Percentiles rank a stretch among this genome's conserved stretches.
Conservation (phyloP, 2,888 invertebrate genomes). For the Dendrolimus pini region DNA sequence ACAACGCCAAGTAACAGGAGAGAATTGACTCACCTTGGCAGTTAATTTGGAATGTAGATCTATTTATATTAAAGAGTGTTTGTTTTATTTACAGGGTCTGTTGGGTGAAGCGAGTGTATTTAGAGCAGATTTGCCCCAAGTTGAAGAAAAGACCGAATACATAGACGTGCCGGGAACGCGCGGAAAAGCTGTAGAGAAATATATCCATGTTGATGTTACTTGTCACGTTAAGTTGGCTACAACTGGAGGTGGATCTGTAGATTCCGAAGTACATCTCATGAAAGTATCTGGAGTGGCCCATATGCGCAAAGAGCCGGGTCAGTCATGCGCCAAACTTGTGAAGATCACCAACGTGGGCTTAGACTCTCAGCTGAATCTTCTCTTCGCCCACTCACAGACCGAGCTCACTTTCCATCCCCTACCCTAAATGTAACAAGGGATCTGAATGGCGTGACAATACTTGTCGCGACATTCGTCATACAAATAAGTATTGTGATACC, state of each 20-base stretch:
- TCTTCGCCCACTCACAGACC: conserved; percentile 80
- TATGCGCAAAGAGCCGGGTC: conserved; percentile 77
- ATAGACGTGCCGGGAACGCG: conserved; percentile 68
- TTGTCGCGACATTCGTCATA: conserved; percentile 21
- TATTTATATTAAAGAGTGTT: conserved; percentile 21
- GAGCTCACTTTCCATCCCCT: conserved; percentile 80
- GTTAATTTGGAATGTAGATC: conserved; percentile 17
- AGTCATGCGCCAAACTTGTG: conserved; percentile 70
- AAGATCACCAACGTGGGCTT: conserved; percentile 81
- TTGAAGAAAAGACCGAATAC: conserved; percentile 79
- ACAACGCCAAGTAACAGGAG: conserved; percentile 23
- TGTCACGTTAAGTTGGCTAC: conserved; percentile 80
- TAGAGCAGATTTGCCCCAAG: conserved; percentile 81
- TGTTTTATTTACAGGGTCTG: conserved; percentile 46
- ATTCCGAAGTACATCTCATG: conserved; percentile 79
- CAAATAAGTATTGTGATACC: conserved; percentile 39
- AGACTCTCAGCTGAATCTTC: conserved; percentile 80
- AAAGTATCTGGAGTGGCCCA: conserved; percentile 81
- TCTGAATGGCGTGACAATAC: conserved; percentile 55
- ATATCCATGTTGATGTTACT: conserved; percentile 81
- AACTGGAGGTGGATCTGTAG: conserved; percentile 74
- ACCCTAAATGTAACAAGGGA: conserved; percentile 44
- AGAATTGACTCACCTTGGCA: conserved; percentile 27
- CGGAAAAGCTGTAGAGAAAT: conserved; percentile 76
- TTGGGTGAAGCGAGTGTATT: conserved; percentile 82